Conservation (phyloP, 2,797 vertebrate genomes). For the Acanthurus tractus region DNA sequence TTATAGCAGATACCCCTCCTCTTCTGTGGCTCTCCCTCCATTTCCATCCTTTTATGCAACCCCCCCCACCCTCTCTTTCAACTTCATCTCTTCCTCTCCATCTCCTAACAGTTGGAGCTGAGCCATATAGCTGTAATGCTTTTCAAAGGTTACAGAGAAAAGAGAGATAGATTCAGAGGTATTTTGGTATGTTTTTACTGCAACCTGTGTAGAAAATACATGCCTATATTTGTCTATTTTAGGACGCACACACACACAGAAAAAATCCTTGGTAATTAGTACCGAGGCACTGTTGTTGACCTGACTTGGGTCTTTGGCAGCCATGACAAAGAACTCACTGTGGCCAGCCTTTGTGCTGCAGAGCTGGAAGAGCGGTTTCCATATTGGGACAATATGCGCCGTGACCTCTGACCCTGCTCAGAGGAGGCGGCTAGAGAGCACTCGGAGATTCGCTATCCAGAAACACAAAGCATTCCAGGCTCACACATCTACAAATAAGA, state of each 20-base stretch:
- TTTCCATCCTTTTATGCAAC: conserved; percentile 65
- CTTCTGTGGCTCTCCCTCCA: conserved; percentile 57
- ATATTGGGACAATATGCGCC: conserved; percentile 82
- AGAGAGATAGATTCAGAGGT: conserved; percentile 29
- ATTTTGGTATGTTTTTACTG: conserved; percentile 42
- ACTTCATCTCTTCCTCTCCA: conserved; percentile 62
- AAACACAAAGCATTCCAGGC: conserved; percentile 67
- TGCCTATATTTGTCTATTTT: conserved; percentile 34
- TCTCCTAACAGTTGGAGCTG: conserved; percentile 68
- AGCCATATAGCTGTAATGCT: conserved; percentile 67
- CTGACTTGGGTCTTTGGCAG: conserved; percentile 71
- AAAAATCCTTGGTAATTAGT: conserved; percentile 67
- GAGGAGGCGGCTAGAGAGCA: conserved; percentile 59
- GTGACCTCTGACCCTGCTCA: conserved; percentile 75
- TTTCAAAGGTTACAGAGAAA: conserved; percentile 59
- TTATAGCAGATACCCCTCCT: conserved; percentile 73
- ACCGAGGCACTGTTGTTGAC: conserved; percentile 63
- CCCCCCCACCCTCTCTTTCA: conserved; percentile 56
- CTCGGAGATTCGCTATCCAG: conserved; percentile 54
- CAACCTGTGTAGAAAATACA: conserved; percentile 14
- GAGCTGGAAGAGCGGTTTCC: conserved; percentile 73
- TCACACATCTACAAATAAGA: conserved; percentile 52
- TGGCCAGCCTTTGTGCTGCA: conserved; percentile 66
- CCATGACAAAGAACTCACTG: conserved; percentile 77
- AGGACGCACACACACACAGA: conserved; percentile 9